phyloP scores from a whole-genome alignment of 2,888 invertebrate genomes.

The Melinaea marsaeus region DNA sequence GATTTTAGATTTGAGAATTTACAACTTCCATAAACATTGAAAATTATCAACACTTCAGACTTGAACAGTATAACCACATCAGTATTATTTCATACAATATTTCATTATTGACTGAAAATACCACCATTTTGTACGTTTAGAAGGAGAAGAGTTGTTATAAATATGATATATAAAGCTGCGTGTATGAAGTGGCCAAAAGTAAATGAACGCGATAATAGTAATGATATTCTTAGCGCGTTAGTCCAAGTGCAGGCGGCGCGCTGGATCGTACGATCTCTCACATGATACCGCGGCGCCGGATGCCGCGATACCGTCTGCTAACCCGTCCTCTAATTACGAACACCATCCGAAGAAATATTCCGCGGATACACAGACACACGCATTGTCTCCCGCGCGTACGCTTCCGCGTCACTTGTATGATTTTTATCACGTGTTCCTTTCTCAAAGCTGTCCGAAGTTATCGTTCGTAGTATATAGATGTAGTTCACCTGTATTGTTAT shows the following conservation, averaged over 20 bases:
- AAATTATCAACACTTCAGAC: slow-evolving; percentile 26
- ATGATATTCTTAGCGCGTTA: slow-evolving; percentile 34
- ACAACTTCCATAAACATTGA: slow-evolving; percentile 30
- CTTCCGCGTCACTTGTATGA: slow-evolving; percentile 51
- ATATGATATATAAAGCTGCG: background rate
- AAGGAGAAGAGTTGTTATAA: too few species aligned
- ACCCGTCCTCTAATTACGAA: slow-evolving; percentile 66
- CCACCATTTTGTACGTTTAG: too few species aligned
- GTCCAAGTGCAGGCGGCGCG: slow-evolving; percentile 31
- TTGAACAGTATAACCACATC: slow-evolving; percentile 22
- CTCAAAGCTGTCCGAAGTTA: background rate
- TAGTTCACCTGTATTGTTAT: background rate
- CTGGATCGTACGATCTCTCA: slow-evolving; percentile 58
- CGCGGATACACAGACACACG: slow-evolving; percentile 51
- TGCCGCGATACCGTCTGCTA: slow-evolving; percentile 57
- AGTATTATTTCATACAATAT: slow-evolving; percentile 11
- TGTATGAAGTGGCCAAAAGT: slow-evolving; percentile 13
- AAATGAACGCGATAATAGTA: slow-evolving; percentile 26
- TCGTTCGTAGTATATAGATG: background rate
- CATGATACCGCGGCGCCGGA: slow-evolving; percentile 63
- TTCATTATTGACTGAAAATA: too few species aligned
- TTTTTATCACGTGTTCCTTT: slow-evolving; percentile 51
- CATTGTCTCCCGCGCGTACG: slow-evolving; percentile 56
- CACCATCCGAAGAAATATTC: slow-evolving; percentile 54
- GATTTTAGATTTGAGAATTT: slow-evolving; percentile 31